These are phyloP conservation scores for Hemibagrus wyckioides DNA, from an alignment of 2,113 vertebrate species.

Conservation along the genomic window DNA sequence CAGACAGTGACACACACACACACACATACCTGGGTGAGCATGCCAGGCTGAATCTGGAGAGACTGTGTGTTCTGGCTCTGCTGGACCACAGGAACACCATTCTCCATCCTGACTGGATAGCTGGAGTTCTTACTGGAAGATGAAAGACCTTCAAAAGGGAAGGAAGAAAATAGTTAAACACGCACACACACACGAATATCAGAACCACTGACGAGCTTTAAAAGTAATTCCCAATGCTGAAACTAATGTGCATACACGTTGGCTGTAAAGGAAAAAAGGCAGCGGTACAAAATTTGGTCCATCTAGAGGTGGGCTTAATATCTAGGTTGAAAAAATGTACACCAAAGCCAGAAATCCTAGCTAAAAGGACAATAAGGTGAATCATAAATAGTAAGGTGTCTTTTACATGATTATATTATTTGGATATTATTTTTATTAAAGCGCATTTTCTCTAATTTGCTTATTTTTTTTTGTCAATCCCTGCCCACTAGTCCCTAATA, in stretches of 20 bases:
- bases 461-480: too few relatives aligned
- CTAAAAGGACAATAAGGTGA: not conserved
- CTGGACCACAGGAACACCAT: constrained; percentile 91
- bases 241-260: not conserved
- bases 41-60: constrained; percentile 94
- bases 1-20: not conserved
- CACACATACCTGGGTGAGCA: constrained; percentile 89
- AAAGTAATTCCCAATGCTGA: not conserved
- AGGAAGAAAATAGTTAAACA: not conserved
- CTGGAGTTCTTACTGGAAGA: constrained; percentile 80
- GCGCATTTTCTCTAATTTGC: not conserved
- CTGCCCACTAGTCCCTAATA: not conserved
- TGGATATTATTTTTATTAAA: too few relatives aligned
- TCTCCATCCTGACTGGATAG: constrained; percentile 95
- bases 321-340: not conserved
- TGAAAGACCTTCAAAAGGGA: constrained; percentile 66
- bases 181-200: not conserved
- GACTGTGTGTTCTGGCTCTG: constrained; percentile 91
- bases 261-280: not conserved
- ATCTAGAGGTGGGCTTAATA: not conserved
- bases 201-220: not conserved
- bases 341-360: not conserved
- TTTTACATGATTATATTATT: not conserved
- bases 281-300: not conserved
- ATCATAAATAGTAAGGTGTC: not conserved